Base-by-base conservation (phyloP, 2,888 invertebrate species). In the Chymomyza procnemis region DNA sequence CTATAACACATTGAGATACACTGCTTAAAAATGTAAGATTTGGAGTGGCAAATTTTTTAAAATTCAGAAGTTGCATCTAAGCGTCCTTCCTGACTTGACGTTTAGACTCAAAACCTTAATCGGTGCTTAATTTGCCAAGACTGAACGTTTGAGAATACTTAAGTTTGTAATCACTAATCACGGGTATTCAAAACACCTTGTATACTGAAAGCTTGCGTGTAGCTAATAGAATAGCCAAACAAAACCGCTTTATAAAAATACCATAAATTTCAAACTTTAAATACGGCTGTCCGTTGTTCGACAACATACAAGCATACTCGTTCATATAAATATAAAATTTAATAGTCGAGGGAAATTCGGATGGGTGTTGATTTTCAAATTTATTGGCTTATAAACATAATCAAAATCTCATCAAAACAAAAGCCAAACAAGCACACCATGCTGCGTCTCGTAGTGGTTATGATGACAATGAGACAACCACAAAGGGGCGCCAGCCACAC, bases 371-470 rank as follows among this genome's bases (percentile, higher is more conserved):
- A 67, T 62, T 76, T 58, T n/a, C 30, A 57, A 82, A 80, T 80
- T 84, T 84, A 87, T 87, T 79, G 66, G 63, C 73, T 66, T 73
- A 73, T 76, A 85, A 87, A 87, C 83, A 82, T 87, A 78, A 84
- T 84, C 87, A 82, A 79, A 84, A 74, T 78, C 76, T 22, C 74
- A 84, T 84, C 87, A 84, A 78, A 87, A 84, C 85, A 84, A 85
- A 67, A 69, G 56, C 54, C 48, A 57, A 62, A 57, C 21, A 61
- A 50, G 14, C 64, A 69, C 68, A 68, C 71, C 80, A 71, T 71
- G 79, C 74, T 80, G 80, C n/a, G 66, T 9, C 62, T 41, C 16
- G 14, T 22, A 56, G 16, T 22, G 56, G 61, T 65, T 72, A 71
- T 80, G 73, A 78, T 72, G 72, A 78, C 72, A 76, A 67, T 50